Percentiles rank a stretch among this genome's conserved stretches.
Evolutionary conservation across 2,113 vertebrate species (phyloP).

Genomic region (Rutilus rutilus): DNA sequence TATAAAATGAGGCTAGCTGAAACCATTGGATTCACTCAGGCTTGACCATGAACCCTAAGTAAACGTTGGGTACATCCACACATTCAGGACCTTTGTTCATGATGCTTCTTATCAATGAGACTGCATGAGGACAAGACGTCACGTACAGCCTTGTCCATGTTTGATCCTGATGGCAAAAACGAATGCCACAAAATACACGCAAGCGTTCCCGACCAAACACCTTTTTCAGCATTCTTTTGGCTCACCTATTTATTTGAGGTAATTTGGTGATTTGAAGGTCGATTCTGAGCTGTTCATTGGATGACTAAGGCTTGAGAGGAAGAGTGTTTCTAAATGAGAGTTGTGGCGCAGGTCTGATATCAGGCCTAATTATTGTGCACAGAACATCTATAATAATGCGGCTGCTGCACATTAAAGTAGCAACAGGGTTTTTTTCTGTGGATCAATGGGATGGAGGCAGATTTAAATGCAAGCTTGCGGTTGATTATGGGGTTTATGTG

Average conservation of each 20-base stretch:
- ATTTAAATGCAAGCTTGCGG: background rate
- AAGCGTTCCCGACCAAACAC: background rate
- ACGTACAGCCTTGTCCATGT: background rate
- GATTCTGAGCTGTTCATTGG: background rate
- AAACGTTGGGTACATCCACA: background rate
- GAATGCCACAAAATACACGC: background rate
- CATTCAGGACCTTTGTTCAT: background rate
- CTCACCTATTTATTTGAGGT: background rate
- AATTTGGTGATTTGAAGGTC: too few relatives aligned
- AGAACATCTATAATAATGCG: background rate
- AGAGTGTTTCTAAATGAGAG: background rate
- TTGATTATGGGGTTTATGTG: background rate
- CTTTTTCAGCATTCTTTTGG: background rate
- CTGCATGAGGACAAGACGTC: background rate
- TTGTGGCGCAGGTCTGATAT: background rate
- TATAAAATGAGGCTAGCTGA: background rate
- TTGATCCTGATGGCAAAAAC: background rate
- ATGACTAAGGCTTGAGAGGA: background rate
- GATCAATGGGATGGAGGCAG: background rate
- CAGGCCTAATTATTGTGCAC: background rate
- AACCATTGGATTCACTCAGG: background rate
- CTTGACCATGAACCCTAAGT: background rate
- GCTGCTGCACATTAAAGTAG: background rate
- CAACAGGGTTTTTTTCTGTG: background rate
- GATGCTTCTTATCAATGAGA: background rate